Conservation (phyloP, 64 coral and sea anemone species). For the Montipora foliosa region DNA sequence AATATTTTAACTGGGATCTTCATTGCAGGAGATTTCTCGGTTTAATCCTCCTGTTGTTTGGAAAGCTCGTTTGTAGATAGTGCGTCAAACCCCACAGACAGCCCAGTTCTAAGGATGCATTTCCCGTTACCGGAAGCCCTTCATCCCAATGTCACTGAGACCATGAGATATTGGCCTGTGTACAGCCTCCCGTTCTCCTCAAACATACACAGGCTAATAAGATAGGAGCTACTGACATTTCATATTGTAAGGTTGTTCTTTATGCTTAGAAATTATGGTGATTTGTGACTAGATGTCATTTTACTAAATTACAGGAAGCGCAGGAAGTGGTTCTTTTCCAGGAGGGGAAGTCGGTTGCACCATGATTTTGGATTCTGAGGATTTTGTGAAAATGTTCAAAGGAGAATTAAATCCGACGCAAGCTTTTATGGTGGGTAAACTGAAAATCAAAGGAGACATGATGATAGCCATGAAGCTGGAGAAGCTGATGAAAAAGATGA, state of each 20-base stretch:
- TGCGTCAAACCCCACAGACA: too few relatives aligned
- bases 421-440: conserved; percentile 90
- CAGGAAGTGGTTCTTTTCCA: conserved; percentile 64
- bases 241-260: too few relatives aligned
- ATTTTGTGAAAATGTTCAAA: conserved; percentile 90
- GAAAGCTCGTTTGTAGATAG: too few relatives aligned
- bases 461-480: conserved; percentile 95
- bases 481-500: conserved; percentile 83
- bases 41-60: too few relatives aligned
- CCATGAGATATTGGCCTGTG: too few relatives aligned
- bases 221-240: too few relatives aligned
- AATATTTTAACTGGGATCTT: neutral
- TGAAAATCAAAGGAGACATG: conserved; percentile 94
- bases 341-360: conserved; percentile 62
- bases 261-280: too few relatives aligned
- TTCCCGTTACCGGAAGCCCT: too few relatives aligned
- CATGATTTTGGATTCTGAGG: conserved; percentile 64
- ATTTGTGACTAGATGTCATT: neutral
- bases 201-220: too few relatives aligned
- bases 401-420: conserved; percentile 88
- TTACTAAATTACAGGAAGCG: conserved; percentile 51
- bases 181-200: too few relatives aligned
- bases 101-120: too few relatives aligned
- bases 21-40: neutral
- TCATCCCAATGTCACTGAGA: too few relatives aligned